Evolutionary conservation across 1,140 invertebrate species (phyloP).

Genomic region (Microplitis demolitor): DNA sequence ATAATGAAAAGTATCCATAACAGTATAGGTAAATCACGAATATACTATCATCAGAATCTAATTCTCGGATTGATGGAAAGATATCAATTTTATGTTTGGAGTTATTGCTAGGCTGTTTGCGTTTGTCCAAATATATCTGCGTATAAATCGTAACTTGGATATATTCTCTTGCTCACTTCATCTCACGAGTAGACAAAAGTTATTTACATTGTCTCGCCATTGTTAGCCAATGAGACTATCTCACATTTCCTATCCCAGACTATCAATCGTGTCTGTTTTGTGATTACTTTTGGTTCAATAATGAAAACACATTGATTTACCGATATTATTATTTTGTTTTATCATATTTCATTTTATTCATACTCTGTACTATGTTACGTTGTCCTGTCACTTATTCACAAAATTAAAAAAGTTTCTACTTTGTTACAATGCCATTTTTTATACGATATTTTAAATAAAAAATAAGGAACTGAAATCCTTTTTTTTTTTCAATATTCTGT

Average conservation of each 20-base stretch:
- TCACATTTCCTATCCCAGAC: not conserved
- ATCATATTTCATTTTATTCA: not conserved
- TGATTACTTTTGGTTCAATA: not conserved
- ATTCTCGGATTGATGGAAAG: conserved; percentile 17
- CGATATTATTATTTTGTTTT: not conserved
- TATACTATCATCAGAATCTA: conserved; percentile 12
- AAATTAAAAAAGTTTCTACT: no score
- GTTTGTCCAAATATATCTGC: conserved; percentile 41
- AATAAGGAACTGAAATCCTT: no score
- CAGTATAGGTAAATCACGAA: no score
- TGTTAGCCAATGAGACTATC: not conserved
- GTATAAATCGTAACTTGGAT: conserved; percentile 37
- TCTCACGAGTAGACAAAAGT: not conserved
- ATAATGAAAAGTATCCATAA: not conserved
- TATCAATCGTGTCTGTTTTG: not conserved
- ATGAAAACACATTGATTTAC: not conserved
- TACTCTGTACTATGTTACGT: no score
- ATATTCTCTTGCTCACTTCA: not conserved
- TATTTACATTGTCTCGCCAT: not conserved
- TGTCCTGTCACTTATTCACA: no score
- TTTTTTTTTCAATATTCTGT: no score
- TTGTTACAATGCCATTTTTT: no score
- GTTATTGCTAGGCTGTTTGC: conserved; percentile 45
- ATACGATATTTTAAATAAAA: no score
- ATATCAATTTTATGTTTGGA: conserved; percentile 44